phyloP scores from a whole-genome alignment of 2,113 vertebrate genomes.

The Todiramphus chloris region DNA sequence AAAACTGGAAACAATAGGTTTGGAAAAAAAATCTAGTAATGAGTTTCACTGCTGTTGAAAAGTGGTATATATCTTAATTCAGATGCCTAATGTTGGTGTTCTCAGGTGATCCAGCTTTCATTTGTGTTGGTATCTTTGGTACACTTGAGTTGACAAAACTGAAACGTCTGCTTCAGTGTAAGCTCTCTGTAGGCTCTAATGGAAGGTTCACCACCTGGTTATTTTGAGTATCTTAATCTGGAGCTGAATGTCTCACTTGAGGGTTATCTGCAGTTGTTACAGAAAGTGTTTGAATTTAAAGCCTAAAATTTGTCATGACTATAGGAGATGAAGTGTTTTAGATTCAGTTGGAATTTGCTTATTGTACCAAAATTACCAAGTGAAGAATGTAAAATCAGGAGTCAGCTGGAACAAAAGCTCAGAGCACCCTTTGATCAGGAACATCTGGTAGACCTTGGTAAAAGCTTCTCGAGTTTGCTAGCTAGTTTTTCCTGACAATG shows the following conservation, averaged over 20 bases:
- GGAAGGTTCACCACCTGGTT: not conserved
- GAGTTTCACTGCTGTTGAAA: not conserved
- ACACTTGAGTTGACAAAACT: not conserved
- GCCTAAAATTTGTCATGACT: not conserved
- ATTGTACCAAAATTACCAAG: not conserved
- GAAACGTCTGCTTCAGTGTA: not conserved
- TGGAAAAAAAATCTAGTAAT: not conserved
- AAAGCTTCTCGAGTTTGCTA: not conserved
- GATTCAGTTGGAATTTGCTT: not conserved
- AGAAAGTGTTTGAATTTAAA: not conserved
- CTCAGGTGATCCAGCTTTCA: not conserved
- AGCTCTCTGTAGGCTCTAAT: not conserved
- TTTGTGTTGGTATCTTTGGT: not conserved
- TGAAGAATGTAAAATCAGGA: not conserved
- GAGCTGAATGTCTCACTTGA: not conserved
- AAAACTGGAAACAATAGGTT: not conserved
- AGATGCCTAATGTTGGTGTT: not conserved
- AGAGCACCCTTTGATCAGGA: not conserved
- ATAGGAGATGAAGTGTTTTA: not conserved
- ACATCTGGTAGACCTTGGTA: not conserved
- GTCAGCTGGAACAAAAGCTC: not conserved
- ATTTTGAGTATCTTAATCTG: not conserved
- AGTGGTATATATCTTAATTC: not conserved
- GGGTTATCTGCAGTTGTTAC: not conserved
- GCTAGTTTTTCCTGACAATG: not conserved